phyloP scores from a whole-genome alignment of 2,888 invertebrate species.

The Conops quadrifasciatus region DNA sequence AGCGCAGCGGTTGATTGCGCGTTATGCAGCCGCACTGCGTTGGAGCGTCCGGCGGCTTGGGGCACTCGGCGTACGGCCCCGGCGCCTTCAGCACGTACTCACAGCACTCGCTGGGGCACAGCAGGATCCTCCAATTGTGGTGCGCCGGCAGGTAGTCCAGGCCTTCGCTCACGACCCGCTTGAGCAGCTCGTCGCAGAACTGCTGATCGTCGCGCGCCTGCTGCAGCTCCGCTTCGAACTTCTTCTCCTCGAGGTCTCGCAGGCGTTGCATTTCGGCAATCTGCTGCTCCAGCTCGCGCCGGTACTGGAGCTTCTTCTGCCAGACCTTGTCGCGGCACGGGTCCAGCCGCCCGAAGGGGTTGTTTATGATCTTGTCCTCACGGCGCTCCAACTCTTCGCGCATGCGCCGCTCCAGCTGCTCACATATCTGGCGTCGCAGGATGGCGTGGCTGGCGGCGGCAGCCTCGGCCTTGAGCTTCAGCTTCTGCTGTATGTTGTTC shows the following conservation, averaged over 20 bases:
- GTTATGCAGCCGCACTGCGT: slow-evolving; percentile 22
- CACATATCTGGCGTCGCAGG: slow-evolving; percentile 55
- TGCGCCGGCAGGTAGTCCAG: slow-evolving; percentile 56
- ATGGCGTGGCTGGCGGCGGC: slow-evolving; percentile 51
- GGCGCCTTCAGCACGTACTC: slow-evolving; percentile 43
- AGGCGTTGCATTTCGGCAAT: slow-evolving; percentile 51
- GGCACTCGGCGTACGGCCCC: slow-evolving; percentile 19
- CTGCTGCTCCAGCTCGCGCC: slow-evolving; percentile 52
- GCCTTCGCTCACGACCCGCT: slow-evolving; percentile 48
- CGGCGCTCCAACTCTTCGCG: slow-evolving; percentile 50
- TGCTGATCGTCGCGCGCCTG: slow-evolving; percentile 53
- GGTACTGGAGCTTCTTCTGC: slow-evolving; percentile 44
- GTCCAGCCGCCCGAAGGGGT: slow-evolving; percentile 53
- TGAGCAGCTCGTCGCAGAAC: slow-evolving; percentile 51
- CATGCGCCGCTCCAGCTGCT: slow-evolving; percentile 51
- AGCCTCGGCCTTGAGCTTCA: slow-evolving; percentile 48
- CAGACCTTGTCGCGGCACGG: slow-evolving; percentile 44
- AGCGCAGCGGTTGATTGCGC: slow-evolving; percentile 4
- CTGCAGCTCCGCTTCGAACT: slow-evolving; percentile 48
- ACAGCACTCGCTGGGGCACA: slow-evolving; percentile 47
- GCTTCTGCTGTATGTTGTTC: slow-evolving; percentile 45
- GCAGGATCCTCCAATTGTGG: slow-evolving; percentile 57
- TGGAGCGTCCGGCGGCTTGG: background rate
- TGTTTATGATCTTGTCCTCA: slow-evolving; percentile 56
- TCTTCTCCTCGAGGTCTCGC: slow-evolving; percentile 49